Base-by-base conservation (phyloP, 2,113 vertebrate species). In the Tachysurus vachellii region DNA sequence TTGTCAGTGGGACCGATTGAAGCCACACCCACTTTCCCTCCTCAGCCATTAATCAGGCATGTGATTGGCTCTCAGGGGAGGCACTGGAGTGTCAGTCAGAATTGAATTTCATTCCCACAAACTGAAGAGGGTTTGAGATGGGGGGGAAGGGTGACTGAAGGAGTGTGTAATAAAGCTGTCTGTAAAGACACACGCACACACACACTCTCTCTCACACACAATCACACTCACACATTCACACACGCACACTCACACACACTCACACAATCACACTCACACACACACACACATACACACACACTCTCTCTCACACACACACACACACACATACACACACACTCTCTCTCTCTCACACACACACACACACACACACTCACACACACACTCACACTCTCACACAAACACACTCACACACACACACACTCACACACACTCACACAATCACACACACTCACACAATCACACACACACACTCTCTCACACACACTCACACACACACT, bases 31-130 rank as follows among this genome's bases (percentile, higher is more conserved):
- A 66, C 87, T 66, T 50, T 85, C 77, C 73, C 53, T 54, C 87
- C 76, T 59, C 17, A 9, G 23, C 68, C 87, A 82, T 85, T 88
- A 64, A 85, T 88, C 84, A 88, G 61, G 79, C 47, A 4, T 42
- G 77, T 62, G 79, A 88, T 85, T 85, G 54, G 87, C 68, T 85
- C 77, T 88, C 84, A 13, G 23, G 57, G 68, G 87, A 88, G 71
- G 57, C 54, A 28, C 56, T 12, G 16, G 64, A 9, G 6, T 47
- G 82, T 88, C 54, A n/a, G 28, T 80, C 70, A 85, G 53, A 82
- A 85, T 85, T 75, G 62, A 80, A 80, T 80, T 81, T 76, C 68
- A 47, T 80, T 80, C 83, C 19, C 17, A 6, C 54, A 47, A 26
- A 62, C 56, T n/a, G 21, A 53, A 66, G 42, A 66, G 61, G 4